These are phyloP conservation scores for Anguilla pacifica DNA, from an alignment of 2,797 vertebrate genomes.

Conservation along the genomic window DNA sequence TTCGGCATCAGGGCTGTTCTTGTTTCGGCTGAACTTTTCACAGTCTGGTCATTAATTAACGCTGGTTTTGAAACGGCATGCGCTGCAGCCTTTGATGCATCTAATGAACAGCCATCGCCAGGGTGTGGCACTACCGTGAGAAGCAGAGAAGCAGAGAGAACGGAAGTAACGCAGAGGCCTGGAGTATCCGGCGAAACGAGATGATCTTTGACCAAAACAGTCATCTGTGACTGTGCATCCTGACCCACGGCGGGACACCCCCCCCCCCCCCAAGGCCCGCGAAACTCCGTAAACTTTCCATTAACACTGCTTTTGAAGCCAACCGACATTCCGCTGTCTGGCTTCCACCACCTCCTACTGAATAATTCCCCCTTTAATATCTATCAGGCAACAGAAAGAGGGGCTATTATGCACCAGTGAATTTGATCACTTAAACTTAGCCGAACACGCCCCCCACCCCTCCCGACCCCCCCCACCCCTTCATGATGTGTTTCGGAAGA, in stretches of 20 bases:
- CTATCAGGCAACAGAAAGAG: constrained; percentile 22
- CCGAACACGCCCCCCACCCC: constrained; percentile 10
- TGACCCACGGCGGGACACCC: constrained; percentile 17
- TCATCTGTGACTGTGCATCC: not conserved
- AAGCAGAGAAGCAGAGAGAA: too few species aligned
- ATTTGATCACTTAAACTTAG: constrained; percentile 39
- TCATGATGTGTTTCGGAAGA: constrained; percentile 35
- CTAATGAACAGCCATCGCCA: too few species aligned
- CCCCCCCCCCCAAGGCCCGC: not conserved
- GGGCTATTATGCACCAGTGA: constrained; percentile 31
- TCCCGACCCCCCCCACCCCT: not conserved
- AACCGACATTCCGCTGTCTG: constrained; percentile 17
- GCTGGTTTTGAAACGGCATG: constrained; percentile 27
- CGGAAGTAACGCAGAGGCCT: not conserved
- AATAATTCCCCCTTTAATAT: constrained; percentile 37
- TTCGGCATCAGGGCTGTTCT: too few species aligned
- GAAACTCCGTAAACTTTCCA: constrained; percentile 29
- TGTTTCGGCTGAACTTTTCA: too few species aligned
- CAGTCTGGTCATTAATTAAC: constrained; percentile 40
- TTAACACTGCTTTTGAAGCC: constrained; percentile 41
- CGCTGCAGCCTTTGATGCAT: constrained; percentile 42
- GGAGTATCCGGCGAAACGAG: not conserved
- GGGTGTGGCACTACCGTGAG: too few species aligned
- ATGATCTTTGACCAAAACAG: not conserved
- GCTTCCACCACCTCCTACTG: not conserved